Base-by-base conservation (phyloP, 2,113 vertebrate genomes). In the Heterocephalus glaber region DNA sequence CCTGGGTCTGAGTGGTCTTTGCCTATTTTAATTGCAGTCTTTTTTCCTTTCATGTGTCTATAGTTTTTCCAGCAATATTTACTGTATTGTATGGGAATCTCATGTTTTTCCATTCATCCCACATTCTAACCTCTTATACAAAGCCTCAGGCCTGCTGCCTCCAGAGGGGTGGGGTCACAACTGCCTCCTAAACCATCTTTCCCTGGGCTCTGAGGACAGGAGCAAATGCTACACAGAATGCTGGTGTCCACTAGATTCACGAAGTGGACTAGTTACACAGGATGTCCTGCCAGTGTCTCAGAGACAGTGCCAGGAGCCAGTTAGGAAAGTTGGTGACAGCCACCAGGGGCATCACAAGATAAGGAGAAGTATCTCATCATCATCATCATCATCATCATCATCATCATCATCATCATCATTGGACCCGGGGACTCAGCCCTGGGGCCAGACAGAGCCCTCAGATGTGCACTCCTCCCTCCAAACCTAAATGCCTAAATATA, bases 391-490 rank as follows among this genome's bases (percentile, higher is more conserved):
- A n/a, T n/a, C n/a, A n/a, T n/a, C n/a, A n/a, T n/a, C n/a, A n/a
- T n/a, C n/a, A n/a, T n/a, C n/a, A n/a, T n/a, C n/a, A n/a, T n/a
- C n/a, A n/a, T n/a, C n/a, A 14, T 56, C 54, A n/a, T 35, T 19
- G 72, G 54, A 44, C 17, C 12, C 26, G 9, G 5, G 35, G 56
- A 80, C 38, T 30, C 56, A 52, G 66, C 30, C 44, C 19, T 22
- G 1, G 33, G 5, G 4, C 24, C 56, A n/a, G 22, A 19, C 26
- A 44, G 19, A 11, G 7, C 38, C 5, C 28, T 66, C 19, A 35
- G 0, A 14, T 8, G 13, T 7, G 9, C 14, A 52, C 7, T 12
- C 17, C 19, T 12, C 2, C 1, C 6, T 26, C n/a, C 22, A 13
- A 65, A 38, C 4, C 22, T 35, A 35, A 11, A 70, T 33, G 5